Evolutionary conservation across 92 coral and sea anemone species (phyloP).

Genomic region (Nematostella vectensis): DNA sequence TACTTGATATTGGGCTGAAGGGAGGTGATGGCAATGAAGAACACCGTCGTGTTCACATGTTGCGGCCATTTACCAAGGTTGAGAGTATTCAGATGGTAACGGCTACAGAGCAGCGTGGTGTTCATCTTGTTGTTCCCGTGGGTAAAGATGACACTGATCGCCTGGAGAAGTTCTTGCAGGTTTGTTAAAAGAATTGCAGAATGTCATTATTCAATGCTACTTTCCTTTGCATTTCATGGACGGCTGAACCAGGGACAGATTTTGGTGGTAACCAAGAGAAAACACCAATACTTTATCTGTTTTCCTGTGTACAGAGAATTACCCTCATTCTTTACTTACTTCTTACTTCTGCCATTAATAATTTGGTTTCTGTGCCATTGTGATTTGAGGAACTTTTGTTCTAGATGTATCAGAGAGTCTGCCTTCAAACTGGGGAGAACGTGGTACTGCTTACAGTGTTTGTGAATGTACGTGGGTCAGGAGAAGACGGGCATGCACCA

Average conservation of each 20-base stretch:
- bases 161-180: slow-evolving; percentile 49
- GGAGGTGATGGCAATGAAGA: slow-evolving; percentile 27
- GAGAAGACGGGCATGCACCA: slow-evolving; percentile 20
- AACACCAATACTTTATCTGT: no score
- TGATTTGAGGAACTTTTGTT: no score
- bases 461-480: slow-evolving; percentile 60
- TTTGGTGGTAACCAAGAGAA: no score
- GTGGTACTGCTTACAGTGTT: slow-evolving; percentile 88
- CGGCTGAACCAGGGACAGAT: no score
- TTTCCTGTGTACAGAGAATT: no score
- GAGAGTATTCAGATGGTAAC: slow-evolving; percentile 92
- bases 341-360: no score
- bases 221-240: no score
- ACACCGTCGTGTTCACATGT: slow-evolving; percentile 75
- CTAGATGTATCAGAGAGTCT: slow-evolving; percentile 83
- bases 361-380: no score
- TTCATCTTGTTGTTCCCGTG: slow-evolving; percentile 89
- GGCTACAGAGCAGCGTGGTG: slow-evolving; percentile 85
- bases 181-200: no score
- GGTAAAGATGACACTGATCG: slow-evolving; percentile 36
- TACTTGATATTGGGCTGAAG: slow-evolving; percentile 75
- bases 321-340: no score
- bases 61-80: slow-evolving; percentile 85
- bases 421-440: slow-evolving; percentile 94
- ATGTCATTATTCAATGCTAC: no score